Base-by-base conservation (phyloP, 2,113 vertebrate genomes). In the Neogale vison region DNA sequence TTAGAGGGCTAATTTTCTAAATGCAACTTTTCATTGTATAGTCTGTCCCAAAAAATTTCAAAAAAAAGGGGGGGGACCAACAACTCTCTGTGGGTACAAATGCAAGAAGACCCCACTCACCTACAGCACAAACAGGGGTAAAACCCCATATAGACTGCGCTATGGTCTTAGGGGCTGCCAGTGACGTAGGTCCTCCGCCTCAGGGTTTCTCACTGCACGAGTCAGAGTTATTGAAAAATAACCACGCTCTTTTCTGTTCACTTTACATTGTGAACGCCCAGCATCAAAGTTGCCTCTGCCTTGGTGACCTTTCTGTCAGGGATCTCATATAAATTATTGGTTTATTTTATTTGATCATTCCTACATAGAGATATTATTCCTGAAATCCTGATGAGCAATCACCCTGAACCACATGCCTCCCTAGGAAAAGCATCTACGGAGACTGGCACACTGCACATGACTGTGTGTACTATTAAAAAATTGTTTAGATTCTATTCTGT, bases 221-320 rank as follows among this genome's bases (percentile, higher is more conserved):
- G 97, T 98, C 98, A 98, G 98, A 98, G 98, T 99, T 99, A 98
- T 97, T 98, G 42, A 99, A 99, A 99, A 99, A 99, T 98, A 98
- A 98, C 98, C 96, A 97, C 98, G 99, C 98, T 98, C 98, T 97
- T 96, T 98, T 98, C 99, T 98, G 98, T 98, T 98, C 97, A 94
- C 99, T 99, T 98, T 98, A 98, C 98, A 98, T 98, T 98, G 98
- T 99, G 99, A 99, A 99, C 95, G 98, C 98, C 98, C 93, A 98
- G 99, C 99, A 99, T 99, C 99, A 99, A 99, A 99, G 98, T 98
- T 98, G 98, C 97, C 98, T 98, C 98, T 97, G 98, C 98, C 98
- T 99, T 98, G 98, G 98, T 99, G 98, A 98, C 99, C 99, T 98
- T 98, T 98, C 96, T 98, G 98, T 93, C 97, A 90, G 92, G 93